phyloP scores from a whole-genome alignment of 2,888 invertebrate species.

The Ornithoptera priamus region DNA sequence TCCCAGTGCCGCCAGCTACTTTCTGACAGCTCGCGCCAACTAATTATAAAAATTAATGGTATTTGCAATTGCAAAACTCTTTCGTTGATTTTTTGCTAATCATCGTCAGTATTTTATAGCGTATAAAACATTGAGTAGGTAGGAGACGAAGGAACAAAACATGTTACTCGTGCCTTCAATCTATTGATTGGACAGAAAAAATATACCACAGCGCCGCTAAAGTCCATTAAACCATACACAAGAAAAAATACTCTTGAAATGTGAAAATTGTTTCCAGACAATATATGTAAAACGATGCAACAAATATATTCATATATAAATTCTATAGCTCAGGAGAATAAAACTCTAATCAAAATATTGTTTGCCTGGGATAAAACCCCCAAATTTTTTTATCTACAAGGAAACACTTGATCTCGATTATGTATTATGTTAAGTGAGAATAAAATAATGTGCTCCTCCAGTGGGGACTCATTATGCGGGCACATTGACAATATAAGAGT shows the following conservation, averaged over 20 bases:
- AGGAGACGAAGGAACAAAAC: constrained; percentile 10
- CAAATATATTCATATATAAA: no score
- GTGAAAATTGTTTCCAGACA: no score
- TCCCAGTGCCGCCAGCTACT: constrained; percentile 34
- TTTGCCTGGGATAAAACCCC: no score
- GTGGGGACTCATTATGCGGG: no score
- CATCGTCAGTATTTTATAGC: constrained; percentile 1
- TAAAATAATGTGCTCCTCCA: no score
- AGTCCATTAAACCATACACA: constrained; percentile 6
- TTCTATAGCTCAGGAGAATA: no score
- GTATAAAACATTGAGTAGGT: constrained; percentile 19
- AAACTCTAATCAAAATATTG: no score
- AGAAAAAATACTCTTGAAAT: not conserved
- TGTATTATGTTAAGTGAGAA: no score
- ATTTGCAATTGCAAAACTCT: constrained; percentile 34
- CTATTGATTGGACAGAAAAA: not conserved
- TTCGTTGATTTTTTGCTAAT: constrained; percentile 30
- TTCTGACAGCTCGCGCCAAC: constrained; percentile 37
- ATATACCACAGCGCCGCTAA: constrained; percentile 7
- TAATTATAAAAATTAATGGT: constrained; percentile 44
- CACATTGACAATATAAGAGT: no score
- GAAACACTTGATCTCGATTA: no score
- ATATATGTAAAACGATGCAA: no score
- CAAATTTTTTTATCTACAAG: no score
- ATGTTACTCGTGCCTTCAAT: constrained; percentile 14